A percentile compares a stretch with the other conserved stretches of the same genome.
Conservation (phyloP, 2,113 vertebrate species). For the Leucopsar rothschildi region DNA sequence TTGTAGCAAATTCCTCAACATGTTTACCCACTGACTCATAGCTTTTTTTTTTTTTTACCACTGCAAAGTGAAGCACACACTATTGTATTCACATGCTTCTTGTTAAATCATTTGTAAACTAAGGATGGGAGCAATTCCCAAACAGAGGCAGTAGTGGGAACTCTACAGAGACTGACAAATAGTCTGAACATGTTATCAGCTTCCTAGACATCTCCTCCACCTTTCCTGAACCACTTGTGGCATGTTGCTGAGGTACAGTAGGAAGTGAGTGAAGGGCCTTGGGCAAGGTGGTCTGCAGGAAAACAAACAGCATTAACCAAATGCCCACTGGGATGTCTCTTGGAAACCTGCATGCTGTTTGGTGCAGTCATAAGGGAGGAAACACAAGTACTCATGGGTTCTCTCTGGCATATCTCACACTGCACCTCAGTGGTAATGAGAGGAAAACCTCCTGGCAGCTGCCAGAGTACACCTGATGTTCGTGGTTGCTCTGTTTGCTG, state of each 20-base stretch:
- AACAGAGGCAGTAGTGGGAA: slow-evolving; percentile 6
- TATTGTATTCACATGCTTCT: slow-evolving; percentile 42
- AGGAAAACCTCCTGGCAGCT: background rate
- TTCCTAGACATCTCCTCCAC: slow-evolving; percentile 40
- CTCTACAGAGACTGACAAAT: slow-evolving; percentile 36
- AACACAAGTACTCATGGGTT: background rate
- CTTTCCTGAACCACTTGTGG: slow-evolving; percentile 42
- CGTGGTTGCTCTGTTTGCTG: background rate
- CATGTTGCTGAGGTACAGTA: background rate
- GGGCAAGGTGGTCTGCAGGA: background rate
- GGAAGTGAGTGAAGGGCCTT: background rate
- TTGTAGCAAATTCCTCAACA: slow-evolving; percentile 50
- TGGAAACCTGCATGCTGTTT: background rate
- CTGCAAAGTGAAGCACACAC: background rate
- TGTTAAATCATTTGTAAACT: slow-evolving; percentile 11
- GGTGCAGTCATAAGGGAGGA: background rate
- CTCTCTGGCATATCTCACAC: background rate
- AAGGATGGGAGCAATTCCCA: slow-evolving; percentile 32
- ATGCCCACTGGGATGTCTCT: background rate
- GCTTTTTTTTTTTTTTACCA: background rate
- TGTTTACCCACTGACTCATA: slow-evolving; percentile 34
- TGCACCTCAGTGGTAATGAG: background rate
- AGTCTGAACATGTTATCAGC: slow-evolving; percentile 28
- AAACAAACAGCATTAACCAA: background rate
- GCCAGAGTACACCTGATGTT: background rate